Evolutionary conservation across 2,888 invertebrate genomes (phyloP), one percentile per base, ranked within the genome.

Genomic region (Pantelozetes paolii): DNA sequence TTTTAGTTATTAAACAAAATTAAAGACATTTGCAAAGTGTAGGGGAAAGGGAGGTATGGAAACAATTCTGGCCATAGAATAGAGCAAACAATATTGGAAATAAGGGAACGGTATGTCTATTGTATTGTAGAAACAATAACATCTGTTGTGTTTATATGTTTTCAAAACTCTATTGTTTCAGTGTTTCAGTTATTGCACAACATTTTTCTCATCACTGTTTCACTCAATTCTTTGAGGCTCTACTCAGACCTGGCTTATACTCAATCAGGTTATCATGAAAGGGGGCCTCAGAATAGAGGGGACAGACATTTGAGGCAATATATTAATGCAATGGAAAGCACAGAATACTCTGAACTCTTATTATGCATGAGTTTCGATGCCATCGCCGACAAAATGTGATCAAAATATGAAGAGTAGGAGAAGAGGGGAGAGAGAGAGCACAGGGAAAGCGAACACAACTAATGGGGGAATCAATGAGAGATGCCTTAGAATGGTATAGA

Each of bases 171-270:
- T 23, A 67, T 67, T 67, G 67, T 67, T 67, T 67, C 67, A 40
- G 40, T 40, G n/a, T n/a, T n/a, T n/a, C n/a, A 23, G 40, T 67
- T 67, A 23, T 36, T 36, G 36, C 67, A 67, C 20, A 67, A 67
- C 67, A 67, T 71, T 71, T 71, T 71, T 71, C 48, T 71, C 50
- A 71, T 71, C 54, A 71, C 40, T 48, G 18, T 48, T 9, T 67
- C 20, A 8, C 54, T 54, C 32, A 9, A 40, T 70, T 70, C 48
- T 40, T 36, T 48, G n/a, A 20, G 23, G 26, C 15, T 69, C 48
- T 48, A 67, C 40, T 67, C 67, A 67, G 23, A 67, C 67, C 67
- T 67, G 67, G 67, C 67, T 67, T 67, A 67, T 32, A 59, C 59
- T 59, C 59, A 59, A 59, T 54, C 48, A 50, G 71, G 48, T 48